A percentile compares a stretch with the other conserved stretches of the same genome.
These are phyloP conservation scores for Nyctibius bracteatus DNA, from an alignment of 2,113 vertebrate species.

Conservation along the genomic window DNA sequence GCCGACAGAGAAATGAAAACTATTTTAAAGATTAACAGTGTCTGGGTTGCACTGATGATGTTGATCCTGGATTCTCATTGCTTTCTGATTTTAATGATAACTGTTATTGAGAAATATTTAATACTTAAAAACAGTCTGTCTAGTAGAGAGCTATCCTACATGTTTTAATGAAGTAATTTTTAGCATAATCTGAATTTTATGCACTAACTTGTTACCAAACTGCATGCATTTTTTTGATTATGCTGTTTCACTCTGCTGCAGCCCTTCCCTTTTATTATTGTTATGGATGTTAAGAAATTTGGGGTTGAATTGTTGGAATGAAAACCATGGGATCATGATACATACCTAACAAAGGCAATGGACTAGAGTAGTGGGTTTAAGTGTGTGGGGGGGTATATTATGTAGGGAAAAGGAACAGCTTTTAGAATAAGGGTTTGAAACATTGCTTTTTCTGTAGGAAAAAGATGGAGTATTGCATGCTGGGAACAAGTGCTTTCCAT, in stretches of 20 bases:
- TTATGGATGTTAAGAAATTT: neutral
- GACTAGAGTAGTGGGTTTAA: neutral
- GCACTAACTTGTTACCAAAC: neutral
- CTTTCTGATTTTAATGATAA: constrained; percentile 10
- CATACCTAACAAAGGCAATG: neutral
- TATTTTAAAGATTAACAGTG: neutral
- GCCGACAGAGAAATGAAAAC: neutral
- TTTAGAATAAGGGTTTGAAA: constrained; percentile 66
- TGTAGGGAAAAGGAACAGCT: constrained; percentile 24
- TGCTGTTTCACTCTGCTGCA: constrained; percentile 27
- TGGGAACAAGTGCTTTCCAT: constrained; percentile 67
- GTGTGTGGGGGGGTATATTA: neutral
- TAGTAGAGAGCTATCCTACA: neutral
- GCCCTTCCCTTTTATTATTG: neutral
- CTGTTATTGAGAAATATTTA: neutral
- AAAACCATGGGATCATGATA: neutral
- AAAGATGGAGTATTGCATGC: constrained; percentile 70
- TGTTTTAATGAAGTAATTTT: neutral
- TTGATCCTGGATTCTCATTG: neutral
- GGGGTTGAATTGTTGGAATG: neutral
- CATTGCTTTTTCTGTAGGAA: constrained; percentile 68
- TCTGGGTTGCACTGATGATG: neutral
- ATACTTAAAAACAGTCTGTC: neutral
- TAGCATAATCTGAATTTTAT: constrained; percentile 6
- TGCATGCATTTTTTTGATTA: constrained; percentile 7